A percentile compares a stretch with the other conserved stretches of the same genome.
Evolutionary conservation across 2,797 vertebrate genomes (phyloP).

Genomic region (Glyptemys insculpta): DNA sequence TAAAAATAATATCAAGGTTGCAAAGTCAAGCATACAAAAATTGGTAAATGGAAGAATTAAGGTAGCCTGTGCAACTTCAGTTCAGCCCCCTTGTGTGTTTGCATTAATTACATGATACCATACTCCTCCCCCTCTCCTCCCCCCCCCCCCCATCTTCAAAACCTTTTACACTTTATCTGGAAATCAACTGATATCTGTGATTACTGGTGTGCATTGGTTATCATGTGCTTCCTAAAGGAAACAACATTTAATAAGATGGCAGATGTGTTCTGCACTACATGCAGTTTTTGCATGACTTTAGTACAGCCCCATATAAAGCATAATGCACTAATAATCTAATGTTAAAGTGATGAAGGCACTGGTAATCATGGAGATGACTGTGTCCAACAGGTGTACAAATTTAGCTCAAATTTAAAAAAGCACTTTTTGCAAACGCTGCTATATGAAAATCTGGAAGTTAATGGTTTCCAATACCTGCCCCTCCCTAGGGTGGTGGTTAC

Average conservation of each 20-base stretch:
- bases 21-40: not conserved
- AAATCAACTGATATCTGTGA: too few relatives aligned
- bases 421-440: not conserved
- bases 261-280: too few relatives aligned
- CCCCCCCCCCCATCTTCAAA: too few relatives aligned
- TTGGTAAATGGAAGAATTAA: too few relatives aligned
- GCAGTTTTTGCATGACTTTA: too few relatives aligned
- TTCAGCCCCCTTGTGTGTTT: too few relatives aligned
- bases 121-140: accelerated
- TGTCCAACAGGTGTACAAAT: not conserved
- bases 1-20: not conserved
- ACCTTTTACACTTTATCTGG: too few relatives aligned
- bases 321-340: not conserved
- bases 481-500: not conserved
- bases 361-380: accelerated
- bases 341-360: conserved; percentile 4
- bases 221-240: too few relatives aligned
- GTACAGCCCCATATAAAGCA: not conserved
- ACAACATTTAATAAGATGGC: too few relatives aligned
- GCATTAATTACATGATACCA: too few relatives aligned
- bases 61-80: too few relatives aligned
- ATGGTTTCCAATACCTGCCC: not conserved
- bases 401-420: not conserved
- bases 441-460: not conserved
- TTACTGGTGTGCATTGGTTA: too few relatives aligned